Base-by-base conservation (phyloP, 1,140 invertebrate species). In the Triops cancriformis region DNA sequence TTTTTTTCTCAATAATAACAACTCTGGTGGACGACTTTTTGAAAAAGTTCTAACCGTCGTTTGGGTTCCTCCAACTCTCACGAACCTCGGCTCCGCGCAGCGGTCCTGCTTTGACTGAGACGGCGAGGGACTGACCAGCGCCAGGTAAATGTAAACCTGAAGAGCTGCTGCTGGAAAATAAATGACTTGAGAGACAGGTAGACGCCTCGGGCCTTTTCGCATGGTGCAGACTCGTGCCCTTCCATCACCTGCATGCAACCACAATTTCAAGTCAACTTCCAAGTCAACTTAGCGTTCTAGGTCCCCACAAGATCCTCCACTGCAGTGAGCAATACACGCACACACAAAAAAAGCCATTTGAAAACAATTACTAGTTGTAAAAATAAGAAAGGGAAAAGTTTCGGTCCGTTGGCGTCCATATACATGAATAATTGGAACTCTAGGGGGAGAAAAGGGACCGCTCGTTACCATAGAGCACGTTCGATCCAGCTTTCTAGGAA, bases 151-250 rank as follows among this genome's bases (percentile, higher is more conserved):
- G 51, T 23, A 64, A 64, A 64, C 18, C 51, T 64, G 51, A 64
- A 64, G n/a, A 64, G 51, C 51, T 64, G 51, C 51, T 64, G 51
- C 51, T 64, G 23, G 51, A 23, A 64, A 64, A 64, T 64, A 64
- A 23, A 64, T 64, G 51, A 64, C 51, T 64, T 64, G 51, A 23
- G 51, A 64, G 51, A 64, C 51, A 64, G 51, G 51, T 64, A 64
- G 51, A 64, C 51, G 51, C 51, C 51, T 23, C 18, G 18, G 51
- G 51, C 51, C 18, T 23, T 64, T 14, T 64, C 51, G 51, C 51
- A 64, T 64, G 51, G 51, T 64, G 51, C 51, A 64, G 51, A 64
- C 51, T 64, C 51, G 51, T 64, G 51, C 51, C 51, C 51, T 64
- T 64, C 51, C n/a, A 64, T 64, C 51, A 64, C 51, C 51, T 64